Evolutionary conservation across 2,113 vertebrate species (phyloP).

Genomic region (Polypterus senegalus): DNA sequence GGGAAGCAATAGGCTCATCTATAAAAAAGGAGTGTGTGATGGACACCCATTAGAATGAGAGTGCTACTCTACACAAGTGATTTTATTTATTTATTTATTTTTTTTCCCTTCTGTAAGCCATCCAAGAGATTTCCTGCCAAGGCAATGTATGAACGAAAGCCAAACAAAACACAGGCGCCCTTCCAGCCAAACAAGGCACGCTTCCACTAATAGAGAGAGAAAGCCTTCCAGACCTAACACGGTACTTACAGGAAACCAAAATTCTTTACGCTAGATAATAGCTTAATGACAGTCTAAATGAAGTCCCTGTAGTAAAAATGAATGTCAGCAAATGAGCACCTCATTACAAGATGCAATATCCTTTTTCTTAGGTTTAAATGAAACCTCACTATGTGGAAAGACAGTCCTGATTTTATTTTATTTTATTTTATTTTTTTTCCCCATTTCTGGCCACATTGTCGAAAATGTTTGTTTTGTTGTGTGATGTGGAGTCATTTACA

Average conservation of each 20-base stretch:
- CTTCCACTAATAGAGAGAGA: conserved; percentile 80
- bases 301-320: conserved; percentile 39
- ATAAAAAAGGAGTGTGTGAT: conserved; percentile 24
- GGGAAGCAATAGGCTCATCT: conserved; percentile 18
- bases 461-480: too few species aligned
- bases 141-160: conserved; percentile 74
- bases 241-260: conserved; percentile 30
- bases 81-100: not conserved
- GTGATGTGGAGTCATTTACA: too few species aligned
- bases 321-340: conserved; percentile 51
- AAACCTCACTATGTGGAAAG: conserved; percentile 19
- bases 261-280: conserved; percentile 35
- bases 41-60: conserved; percentile 46
- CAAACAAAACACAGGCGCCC: conserved; percentile 90
- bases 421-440: too few species aligned
- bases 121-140: conserved; percentile 78
- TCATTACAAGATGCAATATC: conserved; percentile 50
- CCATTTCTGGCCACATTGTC: too few species aligned
- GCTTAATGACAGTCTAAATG: conserved; percentile 30
- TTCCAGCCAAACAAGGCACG: conserved; percentile 68
- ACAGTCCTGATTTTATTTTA: not conserved
- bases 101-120: conserved; percentile 61
- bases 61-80: conserved; percentile 59
- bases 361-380: conserved; percentile 26
- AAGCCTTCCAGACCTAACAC: conserved; percentile 32